Evolutionary conservation across 2,888 invertebrate genomes (phyloP).

Genomic region (Aleiodes testaceus): DNA sequence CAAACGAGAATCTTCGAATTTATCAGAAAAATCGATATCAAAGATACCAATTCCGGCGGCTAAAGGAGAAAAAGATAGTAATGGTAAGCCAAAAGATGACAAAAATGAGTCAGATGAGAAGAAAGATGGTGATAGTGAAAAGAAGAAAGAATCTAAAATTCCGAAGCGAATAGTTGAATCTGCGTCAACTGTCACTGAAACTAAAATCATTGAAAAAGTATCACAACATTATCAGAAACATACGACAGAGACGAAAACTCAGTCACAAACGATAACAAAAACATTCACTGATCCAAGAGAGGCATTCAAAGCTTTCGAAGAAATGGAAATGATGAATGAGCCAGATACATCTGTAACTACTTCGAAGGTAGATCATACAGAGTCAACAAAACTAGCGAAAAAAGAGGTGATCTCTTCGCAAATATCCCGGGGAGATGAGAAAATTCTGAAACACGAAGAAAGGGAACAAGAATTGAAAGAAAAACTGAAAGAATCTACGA

Average conservation of each 20-base stretch:
- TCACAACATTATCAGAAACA: constrained; percentile 60
- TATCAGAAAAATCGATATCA: constrained; percentile 17
- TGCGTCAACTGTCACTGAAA: constrained; percentile 54
- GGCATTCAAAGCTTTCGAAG: constrained; percentile 59
- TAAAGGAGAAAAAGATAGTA: not conserved
- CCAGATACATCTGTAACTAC: constrained; percentile 52
- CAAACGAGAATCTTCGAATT: constrained; percentile 8
- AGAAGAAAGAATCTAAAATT: constrained; percentile 61
- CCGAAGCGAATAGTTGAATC: constrained; percentile 55
- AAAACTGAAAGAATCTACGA: constrained; percentile 58
- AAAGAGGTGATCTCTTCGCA: constrained; percentile 64
- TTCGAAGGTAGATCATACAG: constrained; percentile 64
- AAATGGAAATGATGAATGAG: constrained; percentile 46
- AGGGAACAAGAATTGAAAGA: constrained; percentile 61
- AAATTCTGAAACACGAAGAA: constrained; percentile 62
- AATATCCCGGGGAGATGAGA: constrained; percentile 59
- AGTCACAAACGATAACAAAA: constrained; percentile 53
- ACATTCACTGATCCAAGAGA: constrained; percentile 58
- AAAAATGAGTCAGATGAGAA: not conserved
- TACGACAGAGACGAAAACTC: constrained; percentile 59
- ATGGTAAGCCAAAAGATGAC: not conserved
- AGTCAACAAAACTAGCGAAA: constrained; percentile 58
- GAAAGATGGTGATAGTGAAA: not conserved
- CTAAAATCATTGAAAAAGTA: constrained; percentile 59
- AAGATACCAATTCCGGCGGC: not conserved